Percentiles rank a stretch among this genome's conserved stretches.
phyloP scores from a whole-genome alignment of 2,797 vertebrate genomes.

The Anolis apletophallus region DNA sequence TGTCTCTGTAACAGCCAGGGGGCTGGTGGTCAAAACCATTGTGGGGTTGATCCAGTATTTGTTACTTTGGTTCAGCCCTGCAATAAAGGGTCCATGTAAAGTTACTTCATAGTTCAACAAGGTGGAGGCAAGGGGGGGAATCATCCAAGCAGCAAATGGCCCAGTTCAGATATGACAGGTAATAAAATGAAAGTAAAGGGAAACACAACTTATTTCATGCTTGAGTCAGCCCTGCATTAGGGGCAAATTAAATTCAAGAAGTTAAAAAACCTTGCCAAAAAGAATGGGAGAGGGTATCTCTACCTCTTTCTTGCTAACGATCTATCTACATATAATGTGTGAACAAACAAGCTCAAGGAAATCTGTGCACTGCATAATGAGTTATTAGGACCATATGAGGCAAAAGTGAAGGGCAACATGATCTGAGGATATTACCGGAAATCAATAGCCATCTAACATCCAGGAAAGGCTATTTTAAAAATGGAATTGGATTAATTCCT shows the following conservation, averaged over 20 bases:
- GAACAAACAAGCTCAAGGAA: background rate
- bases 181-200: background rate
- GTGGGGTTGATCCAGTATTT: no score
- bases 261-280: background rate
- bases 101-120: background rate
- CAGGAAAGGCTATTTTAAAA: constrained; percentile 2
- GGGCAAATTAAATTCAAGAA: constrained; percentile 4
- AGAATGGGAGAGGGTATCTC: no score
- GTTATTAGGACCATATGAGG: background rate
- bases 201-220: constrained; percentile 1
- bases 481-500: background rate
- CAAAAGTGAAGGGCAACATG: background rate
- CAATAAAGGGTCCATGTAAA: no score
- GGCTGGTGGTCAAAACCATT: no score
- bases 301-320: background rate
- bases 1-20: no score
- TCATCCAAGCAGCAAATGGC: background rate
- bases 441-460: constrained; percentile 22
- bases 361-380: background rate
- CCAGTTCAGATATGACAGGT: background rate
- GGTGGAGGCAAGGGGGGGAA: no score
- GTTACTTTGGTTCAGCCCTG: no score
- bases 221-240: background rate
- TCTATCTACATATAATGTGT: background rate
- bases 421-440: constrained; percentile 12